Base-by-base conservation (phyloP, 23 tunicate genomes). In the Trididemnum miniatum region DNA sequence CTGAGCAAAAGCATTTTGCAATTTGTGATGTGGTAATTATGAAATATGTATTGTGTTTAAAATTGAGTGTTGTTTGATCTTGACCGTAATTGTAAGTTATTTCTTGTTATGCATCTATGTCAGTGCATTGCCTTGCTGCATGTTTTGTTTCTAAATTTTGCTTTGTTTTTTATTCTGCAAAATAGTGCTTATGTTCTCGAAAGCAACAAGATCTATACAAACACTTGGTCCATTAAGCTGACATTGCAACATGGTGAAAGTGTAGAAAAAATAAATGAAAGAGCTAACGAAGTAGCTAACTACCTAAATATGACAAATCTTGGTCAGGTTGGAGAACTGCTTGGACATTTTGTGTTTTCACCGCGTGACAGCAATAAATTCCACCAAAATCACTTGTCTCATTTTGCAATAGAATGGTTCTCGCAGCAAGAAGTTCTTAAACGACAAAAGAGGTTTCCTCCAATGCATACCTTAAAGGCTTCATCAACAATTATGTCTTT, bases 301-400 rank as follows among this genome's bases (percentile, higher is more conserved):
- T 79, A 65, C 0, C 35, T 75, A 9, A 84, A 81, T 0, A 51
- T 77, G 1, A 35, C 29, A 5, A 94, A 81, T 66, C 83, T 71
- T n/a, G 98, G 98, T 25, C 98, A 94, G 78, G 90, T 94, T 52
- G 98, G 94, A 1, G 94, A 94, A 71, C 65, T 94, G 22, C 26
- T 31, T 36, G 94, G 94, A 15, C 80, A 84, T 65, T 94, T 88
- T 65, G 25, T 88, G 1, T 94, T 88, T 84, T 57, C 49, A n/a
- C 59, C 76, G 0, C 9, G 54, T 9, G 28, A 62, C 50, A 31
- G 34, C 57, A 64, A 52, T 0, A 35, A 31, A 25, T 66, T 57
- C 30, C 79, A 78, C n/a, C n/a, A n/a, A n/a, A 22, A 30, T 71
- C 0, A 20, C n/a, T 2, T 24, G 18, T 2, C 77, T 39, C 96